A percentile compares a stretch with the other conserved stretches of the same genome.
Evolutionary conservation across 2,113 vertebrate genomes (phyloP).

Genomic region (Alexandromys fortis): DNA sequence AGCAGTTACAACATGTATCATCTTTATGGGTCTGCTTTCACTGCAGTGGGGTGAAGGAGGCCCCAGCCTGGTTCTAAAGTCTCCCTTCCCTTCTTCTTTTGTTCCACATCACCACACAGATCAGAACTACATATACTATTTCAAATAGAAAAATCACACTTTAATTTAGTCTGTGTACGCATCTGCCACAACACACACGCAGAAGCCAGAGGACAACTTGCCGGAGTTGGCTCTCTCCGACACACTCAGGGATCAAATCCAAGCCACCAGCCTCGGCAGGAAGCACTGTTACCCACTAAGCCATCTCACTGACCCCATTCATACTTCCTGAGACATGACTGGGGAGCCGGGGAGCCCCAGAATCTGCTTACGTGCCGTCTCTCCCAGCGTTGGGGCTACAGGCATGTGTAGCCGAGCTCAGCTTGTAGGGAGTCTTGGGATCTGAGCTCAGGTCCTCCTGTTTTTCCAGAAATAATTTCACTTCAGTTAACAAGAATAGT

Average conservation of each 20-base stretch:
- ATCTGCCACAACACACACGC: not conserved
- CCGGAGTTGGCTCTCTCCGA: too few species aligned
- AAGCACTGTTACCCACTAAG: not conserved
- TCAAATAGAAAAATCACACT: not conserved
- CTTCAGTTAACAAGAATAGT: not conserved
- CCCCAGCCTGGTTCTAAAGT: not conserved
- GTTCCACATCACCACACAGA: not conserved
- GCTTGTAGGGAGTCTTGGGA: not conserved
- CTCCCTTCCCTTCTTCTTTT: not conserved
- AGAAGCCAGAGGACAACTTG: not conserved
- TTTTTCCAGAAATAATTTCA: not conserved
- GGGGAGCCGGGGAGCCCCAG: not conserved
- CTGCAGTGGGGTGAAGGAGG: not conserved
- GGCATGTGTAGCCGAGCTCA: not conserved
- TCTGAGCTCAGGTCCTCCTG: not conserved
- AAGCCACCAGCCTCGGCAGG: not conserved
- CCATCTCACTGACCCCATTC: not conserved
- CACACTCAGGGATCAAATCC: not conserved
- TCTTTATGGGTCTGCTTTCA: not conserved
- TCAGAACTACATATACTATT: not conserved
- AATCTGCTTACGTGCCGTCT: not conserved
- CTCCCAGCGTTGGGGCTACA: not conserved
- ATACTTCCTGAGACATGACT: not conserved
- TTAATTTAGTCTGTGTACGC: not conserved
- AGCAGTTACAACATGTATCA: not conserved